These are phyloP conservation scores for Rhimphoctona megacephalus DNA, from an alignment of 2,888 invertebrate species.

Conservation along the genomic window DNA sequence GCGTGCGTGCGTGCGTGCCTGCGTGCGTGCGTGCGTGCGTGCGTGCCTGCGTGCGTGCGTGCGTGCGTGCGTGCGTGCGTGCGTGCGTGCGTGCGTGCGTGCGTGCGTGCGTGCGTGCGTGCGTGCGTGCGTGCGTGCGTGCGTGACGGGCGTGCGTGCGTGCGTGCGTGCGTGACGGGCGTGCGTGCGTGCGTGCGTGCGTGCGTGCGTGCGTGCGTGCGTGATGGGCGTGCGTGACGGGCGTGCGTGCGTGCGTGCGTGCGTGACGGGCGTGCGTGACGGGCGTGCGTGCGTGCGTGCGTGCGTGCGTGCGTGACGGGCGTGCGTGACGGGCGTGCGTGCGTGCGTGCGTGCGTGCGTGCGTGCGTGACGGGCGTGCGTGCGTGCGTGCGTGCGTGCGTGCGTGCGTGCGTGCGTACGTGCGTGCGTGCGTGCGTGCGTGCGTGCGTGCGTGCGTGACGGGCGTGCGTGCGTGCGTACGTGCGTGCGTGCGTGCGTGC, in stretches of 20 bases:
- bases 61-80: neutral
- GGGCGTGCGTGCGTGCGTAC: neutral
- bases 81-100: neutral
- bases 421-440: neutral
- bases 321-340: too few relatives aligned
- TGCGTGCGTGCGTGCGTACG: neutral
- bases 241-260: neutral
- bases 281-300: neutral
- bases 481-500: neutral
- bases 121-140: neutral
- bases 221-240: constrained; percentile 1
- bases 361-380: neutral
- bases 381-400: neutral
- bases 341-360: neutral
- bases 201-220: neutral
- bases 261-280: too few relatives aligned
- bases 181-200: neutral
- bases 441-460: neutral
- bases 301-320: constrained; percentile 1
- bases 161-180: neutral
- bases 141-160: neutral
- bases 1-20: neutral
- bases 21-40: neutral
- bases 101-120: neutral
- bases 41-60: neutral